Conservation (phyloP, 2,113 vertebrate genomes). For the Leuciscus idus region DNA sequence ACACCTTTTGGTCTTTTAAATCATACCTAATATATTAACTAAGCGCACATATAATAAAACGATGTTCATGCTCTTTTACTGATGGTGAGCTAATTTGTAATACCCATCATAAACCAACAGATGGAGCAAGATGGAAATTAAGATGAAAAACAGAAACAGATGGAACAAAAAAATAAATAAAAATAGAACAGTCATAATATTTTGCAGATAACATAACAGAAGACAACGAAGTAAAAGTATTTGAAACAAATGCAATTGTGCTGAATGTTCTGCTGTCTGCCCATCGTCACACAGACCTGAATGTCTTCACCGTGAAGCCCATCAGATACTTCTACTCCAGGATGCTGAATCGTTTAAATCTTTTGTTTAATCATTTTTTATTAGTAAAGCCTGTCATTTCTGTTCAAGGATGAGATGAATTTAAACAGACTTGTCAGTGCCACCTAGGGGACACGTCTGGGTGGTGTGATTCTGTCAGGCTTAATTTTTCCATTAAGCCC, state of each 20-base stretch:
- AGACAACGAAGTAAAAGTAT: background rate
- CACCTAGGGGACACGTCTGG: constrained; percentile 68
- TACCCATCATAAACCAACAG: background rate
- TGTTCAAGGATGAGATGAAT: constrained; percentile 73
- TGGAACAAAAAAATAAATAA: background rate
- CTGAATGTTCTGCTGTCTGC: background rate
- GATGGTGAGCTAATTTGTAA: background rate
- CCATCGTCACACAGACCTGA: background rate
- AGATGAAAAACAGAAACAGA: too few species aligned
- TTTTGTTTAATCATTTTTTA: constrained; percentile 70
- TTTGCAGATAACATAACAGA: background rate
- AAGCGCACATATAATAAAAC: background rate
- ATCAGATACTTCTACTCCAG: constrained; percentile 30
- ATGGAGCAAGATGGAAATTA: background rate
- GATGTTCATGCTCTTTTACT: background rate
- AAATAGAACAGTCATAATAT: background rate
- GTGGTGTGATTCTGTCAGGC: constrained; percentile 72
- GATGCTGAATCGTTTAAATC: constrained; percentile 62
- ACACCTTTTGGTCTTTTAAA: background rate
- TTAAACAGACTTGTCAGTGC: constrained; percentile 73
- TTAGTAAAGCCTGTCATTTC: constrained; percentile 75
- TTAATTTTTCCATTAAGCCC: constrained; percentile 73
- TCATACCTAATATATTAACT: background rate
- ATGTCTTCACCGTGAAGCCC: constrained; percentile 3
- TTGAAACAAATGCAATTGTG: background rate